Percentiles rank a stretch among this genome's conserved stretches.
Evolutionary conservation across 2,888 invertebrate species (phyloP).

Genomic region (Lymantria monacha): DNA sequence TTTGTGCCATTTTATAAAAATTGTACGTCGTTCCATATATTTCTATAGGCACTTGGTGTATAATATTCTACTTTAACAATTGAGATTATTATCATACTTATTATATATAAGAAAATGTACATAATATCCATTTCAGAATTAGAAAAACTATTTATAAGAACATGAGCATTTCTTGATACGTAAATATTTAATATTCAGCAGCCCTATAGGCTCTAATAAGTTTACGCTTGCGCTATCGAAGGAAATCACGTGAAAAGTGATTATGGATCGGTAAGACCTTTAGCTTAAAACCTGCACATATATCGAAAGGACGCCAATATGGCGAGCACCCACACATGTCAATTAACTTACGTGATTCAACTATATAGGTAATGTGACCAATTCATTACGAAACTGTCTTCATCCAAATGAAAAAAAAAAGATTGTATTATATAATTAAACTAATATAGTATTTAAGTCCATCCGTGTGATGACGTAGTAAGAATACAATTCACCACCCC

Average conservation of each 20-base stretch:
- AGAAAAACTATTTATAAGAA: not conserved
- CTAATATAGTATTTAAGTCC: too few relatives aligned
- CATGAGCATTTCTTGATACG: not conserved
- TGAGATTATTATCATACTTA: too few relatives aligned
- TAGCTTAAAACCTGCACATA: constrained; percentile 56
- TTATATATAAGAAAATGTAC: too few relatives aligned
- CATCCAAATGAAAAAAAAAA: not conserved
- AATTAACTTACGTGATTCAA: constrained; percentile 22
- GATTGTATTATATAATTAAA: too few relatives aligned
- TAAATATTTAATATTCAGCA: constrained; percentile 19
- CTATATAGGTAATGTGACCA: constrained; percentile 42
- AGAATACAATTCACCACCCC: too few relatives aligned
- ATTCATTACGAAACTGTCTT: constrained; percentile 69
- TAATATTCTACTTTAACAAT: too few relatives aligned
- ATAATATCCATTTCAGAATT: not conserved
- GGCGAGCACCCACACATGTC: constrained; percentile 13
- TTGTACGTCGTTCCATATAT: too few relatives aligned
- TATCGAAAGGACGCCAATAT: constrained; percentile 19
- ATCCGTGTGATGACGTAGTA: too few relatives aligned
- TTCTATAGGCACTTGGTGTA: too few relatives aligned
- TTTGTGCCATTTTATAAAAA: too few relatives aligned
- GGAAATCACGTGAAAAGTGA: constrained; percentile 72
- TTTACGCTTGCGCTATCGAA: constrained; percentile 61
- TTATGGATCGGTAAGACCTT: constrained; percentile 70
- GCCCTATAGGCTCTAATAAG: constrained; percentile 41